Base-by-base conservation (phyloP, 2,113 vertebrate species). In the Mormyrus iriodes region DNA sequence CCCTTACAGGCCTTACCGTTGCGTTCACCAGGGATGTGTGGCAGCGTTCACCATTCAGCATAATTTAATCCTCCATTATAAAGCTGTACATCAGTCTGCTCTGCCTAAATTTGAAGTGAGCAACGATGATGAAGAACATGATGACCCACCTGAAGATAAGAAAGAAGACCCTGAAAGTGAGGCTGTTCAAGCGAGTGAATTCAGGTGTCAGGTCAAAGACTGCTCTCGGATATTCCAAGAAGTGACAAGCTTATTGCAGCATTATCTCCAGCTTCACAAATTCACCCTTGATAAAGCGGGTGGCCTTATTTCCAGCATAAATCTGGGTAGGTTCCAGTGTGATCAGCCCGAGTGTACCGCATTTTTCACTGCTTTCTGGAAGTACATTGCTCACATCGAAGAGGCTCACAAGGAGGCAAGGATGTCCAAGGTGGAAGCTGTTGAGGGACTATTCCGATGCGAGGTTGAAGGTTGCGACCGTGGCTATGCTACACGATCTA, bases 21-120 rank as follows among this genome's bases (percentile, higher is more conserved):
- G 98, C 0, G 98, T 99, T 88, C 98, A 99, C 90, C 97, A 99
- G 91, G 98, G 97, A 44, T 99, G 98, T 88, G 95, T 96, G 58
- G 98, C 98, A 0, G 98, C 98, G 24, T 99, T 99, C 91, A 98
- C 98, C 0, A 98, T 99, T 92, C 98, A 99, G 0, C 98, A 99
- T 44, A 99, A 99, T 91, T 92, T 99, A 55, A 99, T 99, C 91
- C 97, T 99, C 85, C 98, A 99, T 92, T 99, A 99, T 92, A 97
- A 97, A 88, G 97, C 97, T 46, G 96, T 99, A 61, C 98, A 99
- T 91, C 99, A 98, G 90, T 97, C 97, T 5, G 97, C 97, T 90
- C 91, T 98, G 31, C 96, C 97, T 21, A 95, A 95, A 1, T 95
- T 98, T 92, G 95, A 96, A 91, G 93, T 93, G 0, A 97, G 96